Conservation (phyloP, 2,888 invertebrate species). For the Tineola bisselliella region DNA sequence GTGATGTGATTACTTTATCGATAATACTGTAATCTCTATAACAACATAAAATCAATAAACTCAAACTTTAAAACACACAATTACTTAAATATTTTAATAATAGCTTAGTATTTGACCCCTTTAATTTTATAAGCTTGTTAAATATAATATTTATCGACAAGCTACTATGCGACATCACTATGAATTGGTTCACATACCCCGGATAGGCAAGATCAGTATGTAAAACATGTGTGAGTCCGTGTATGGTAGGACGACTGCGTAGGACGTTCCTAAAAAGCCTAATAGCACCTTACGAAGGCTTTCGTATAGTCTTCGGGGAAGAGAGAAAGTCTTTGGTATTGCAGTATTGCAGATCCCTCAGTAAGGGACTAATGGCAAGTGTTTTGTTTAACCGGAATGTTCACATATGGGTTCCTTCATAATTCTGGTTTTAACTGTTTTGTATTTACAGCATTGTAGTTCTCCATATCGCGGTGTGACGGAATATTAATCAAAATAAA, state of each 20-base stretch:
- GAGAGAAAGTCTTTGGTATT: slow-evolving; percentile 39
- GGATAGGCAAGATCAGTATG: slow-evolving; percentile 54
- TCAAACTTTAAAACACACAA: no score
- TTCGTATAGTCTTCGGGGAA: slow-evolving; percentile 15
- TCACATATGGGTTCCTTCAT: neutral
- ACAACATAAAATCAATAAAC: no score
- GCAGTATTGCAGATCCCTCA: neutral
- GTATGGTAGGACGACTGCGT: slow-evolving; percentile 1
- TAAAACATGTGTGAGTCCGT: slow-evolving; percentile 47
- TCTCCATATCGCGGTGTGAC: no score
- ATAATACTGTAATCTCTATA: neutral
- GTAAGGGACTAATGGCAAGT: neutral
- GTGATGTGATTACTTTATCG: slow-evolving; percentile 1
- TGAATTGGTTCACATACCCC: slow-evolving; percentile 50
- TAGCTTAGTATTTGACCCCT: no score
- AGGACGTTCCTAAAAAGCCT: slow-evolving; percentile 23
- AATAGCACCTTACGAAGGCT: slow-evolving; percentile 31
- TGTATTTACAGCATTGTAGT: no score
- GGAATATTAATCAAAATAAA: no score
- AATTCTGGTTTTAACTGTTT: neutral
- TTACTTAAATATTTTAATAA: no score
- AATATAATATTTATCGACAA: slow-evolving; percentile 28
- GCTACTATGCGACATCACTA: slow-evolving; percentile 30
- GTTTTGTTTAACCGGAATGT: neutral
- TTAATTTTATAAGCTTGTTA: neutral